Evolutionary conservation across 2,888 invertebrate genomes (phyloP).

Genomic region (Plebejus anna): DNA sequence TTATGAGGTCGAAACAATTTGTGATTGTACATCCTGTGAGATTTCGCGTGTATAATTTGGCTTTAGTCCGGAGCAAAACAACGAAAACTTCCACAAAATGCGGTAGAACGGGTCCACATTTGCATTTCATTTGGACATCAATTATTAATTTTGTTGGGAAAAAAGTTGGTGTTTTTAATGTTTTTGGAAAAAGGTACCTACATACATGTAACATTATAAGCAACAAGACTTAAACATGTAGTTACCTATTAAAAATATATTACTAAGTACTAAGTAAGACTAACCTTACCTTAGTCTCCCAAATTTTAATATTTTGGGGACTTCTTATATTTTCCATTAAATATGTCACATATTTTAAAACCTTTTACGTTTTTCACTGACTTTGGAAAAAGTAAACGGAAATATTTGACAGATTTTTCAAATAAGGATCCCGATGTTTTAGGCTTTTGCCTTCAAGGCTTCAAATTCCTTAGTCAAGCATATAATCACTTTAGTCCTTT

Average conservation of each 20-base stretch:
- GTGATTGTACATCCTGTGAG: neutral
- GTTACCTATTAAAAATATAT: neutral
- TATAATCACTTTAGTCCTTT: neutral
- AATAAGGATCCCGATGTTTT: neutral
- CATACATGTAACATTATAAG: too few species aligned
- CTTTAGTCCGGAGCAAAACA: constrained; percentile 14
- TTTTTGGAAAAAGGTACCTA: neutral
- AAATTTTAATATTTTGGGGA: too few species aligned
- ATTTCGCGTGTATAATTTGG: neutral
- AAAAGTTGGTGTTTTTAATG: neutral
- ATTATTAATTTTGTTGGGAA: neutral
- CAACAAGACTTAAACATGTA: too few species aligned
- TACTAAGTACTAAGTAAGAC: neutral
- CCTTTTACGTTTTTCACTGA: neutral
- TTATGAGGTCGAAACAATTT: neutral
- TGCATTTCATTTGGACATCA: constrained; percentile 3
- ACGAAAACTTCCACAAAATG: constrained; percentile 9
- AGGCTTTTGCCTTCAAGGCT: neutral
- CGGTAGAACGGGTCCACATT: neutral
- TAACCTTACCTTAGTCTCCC: too few species aligned
- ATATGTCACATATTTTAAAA: too few species aligned
- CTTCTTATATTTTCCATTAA: too few species aligned
- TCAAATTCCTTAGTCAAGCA: neutral
- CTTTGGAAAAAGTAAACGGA: neutral
- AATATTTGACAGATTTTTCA: neutral